Conservation (phyloP, 2,113 vertebrate species). For the Pituophis catenifer region DNA sequence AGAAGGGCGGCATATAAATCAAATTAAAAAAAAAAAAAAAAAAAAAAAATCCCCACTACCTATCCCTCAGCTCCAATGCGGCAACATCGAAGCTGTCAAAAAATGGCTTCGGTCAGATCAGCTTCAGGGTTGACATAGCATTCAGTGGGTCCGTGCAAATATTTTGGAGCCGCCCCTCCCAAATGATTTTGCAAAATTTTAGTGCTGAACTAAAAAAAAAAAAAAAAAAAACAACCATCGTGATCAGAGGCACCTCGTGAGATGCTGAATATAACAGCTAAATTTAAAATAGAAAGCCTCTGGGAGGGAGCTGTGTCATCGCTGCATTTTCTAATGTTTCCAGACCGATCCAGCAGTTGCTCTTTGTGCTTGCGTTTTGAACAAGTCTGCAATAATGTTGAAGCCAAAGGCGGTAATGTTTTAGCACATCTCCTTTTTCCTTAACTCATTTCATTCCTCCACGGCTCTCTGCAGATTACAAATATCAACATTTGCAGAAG, state of each 20-base stretch:
- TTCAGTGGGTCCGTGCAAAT: background rate
- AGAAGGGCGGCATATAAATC: no score
- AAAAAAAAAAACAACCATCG: background rate
- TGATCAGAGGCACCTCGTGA: background rate
- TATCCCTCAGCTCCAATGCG: no score
- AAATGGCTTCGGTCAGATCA: no score
- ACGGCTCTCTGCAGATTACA: background rate
- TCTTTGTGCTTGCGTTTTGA: background rate
- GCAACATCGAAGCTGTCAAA: no score
- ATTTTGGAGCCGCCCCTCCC: background rate
- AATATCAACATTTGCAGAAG: background rate
- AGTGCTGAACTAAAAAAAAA: background rate
- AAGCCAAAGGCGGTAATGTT: background rate
- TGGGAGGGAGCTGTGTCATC: background rate
- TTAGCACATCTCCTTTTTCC: background rate
- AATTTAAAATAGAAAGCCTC: background rate
- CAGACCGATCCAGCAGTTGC: background rate
- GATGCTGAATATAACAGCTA: background rate
- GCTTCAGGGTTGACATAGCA: background rate
- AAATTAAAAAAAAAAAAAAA: no score
- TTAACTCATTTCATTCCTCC: background rate
- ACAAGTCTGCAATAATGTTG: no score
- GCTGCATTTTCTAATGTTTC: background rate
- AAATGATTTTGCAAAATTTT: background rate
- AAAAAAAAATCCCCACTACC: no score